Evolutionary conservation across 1,140 invertebrate genomes (phyloP), one percentile per base, ranked within the genome.

Genomic region (Chymomyza costata): DNA sequence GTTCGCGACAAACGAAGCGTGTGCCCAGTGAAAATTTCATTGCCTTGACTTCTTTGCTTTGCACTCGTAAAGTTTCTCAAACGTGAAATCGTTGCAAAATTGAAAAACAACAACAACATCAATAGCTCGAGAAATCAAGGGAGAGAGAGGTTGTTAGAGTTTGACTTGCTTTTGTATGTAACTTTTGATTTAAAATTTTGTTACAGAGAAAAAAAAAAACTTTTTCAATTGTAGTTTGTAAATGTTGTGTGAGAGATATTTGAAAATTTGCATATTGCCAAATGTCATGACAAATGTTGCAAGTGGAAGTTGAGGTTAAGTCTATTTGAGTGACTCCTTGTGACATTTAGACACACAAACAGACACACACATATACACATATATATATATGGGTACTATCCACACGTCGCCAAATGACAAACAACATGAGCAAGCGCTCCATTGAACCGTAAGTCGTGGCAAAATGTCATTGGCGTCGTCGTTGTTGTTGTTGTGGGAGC

Each of bases 61-160:
- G 80, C 80, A 67, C 80, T 82, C 54, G 55, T 66, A 61, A 83
- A 83, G 62, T 82, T 83, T 78, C 63, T 82, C 68, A 73, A 78
- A 82, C 80, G 80, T 83, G 69, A 82, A 82, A 82, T 82, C 80
- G 80, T 54, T 54, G 49, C 53, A 80, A 82, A 82, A 82, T 82
- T 83, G 68, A 59, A 58, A 49, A 53, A 76, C 62, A 53, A 55
- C 38, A 67, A 55, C 46, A 49, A 46, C 30, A 19, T 21, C 25
- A 47, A 7, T 6, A 15, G 21, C 10, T 19, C 8, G 21, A 31
- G 30, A 57, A 61, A 62, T n/a, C n/a, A n/a, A n/a, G n/a, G n/a
- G n/a, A n/a, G n/a, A n/a, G n/a, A n/a, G n/a, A n/a, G n/a, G n/a
- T n/a, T n/a, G n/a, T n/a, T n/a, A n/a, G n/a, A n/a, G n/a, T n/a